These are phyloP conservation scores for Dynastes tityus DNA, from an alignment of 2,888 invertebrate species.

Conservation along the genomic window DNA sequence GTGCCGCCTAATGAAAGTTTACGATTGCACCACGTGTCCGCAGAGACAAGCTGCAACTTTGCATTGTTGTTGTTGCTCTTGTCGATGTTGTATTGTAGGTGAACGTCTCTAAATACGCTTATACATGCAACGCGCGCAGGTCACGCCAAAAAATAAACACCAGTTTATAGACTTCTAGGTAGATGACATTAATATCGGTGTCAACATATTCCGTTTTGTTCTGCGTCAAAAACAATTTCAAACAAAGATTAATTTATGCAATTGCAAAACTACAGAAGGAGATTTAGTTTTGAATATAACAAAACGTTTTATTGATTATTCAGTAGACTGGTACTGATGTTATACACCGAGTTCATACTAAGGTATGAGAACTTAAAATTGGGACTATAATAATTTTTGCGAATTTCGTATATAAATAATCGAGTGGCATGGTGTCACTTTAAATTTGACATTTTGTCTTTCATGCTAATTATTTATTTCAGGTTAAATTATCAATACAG, in stretches of 20 bases:
- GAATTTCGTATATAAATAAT: too few relatives aligned
- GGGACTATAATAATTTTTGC: too few relatives aligned
- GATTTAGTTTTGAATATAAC: too few relatives aligned
- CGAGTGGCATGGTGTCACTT: too few relatives aligned
- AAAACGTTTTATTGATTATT: too few relatives aligned
- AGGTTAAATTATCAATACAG: too few relatives aligned
- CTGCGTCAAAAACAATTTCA: slow-evolving; percentile 19
- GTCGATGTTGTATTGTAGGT: slow-evolving; percentile 31
- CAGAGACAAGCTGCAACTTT: slow-evolving; percentile 43
- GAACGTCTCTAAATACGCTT: slow-evolving; percentile 24
- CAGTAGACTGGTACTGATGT: too few relatives aligned
- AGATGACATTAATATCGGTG: slow-evolving; percentile 33
- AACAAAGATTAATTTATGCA: not conserved
- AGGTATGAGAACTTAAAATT: too few relatives aligned
- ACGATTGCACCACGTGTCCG: slow-evolving; percentile 66
- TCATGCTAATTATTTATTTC: too few relatives aligned
- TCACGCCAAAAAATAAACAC: slow-evolving; percentile 7
- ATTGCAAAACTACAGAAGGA: not conserved
- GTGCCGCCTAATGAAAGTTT: slow-evolving; percentile 70
- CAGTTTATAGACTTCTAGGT: slow-evolving; percentile 11
- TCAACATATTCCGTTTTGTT: slow-evolving; percentile 26
- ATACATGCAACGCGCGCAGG: slow-evolving; percentile 1
- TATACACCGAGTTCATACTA: too few relatives aligned
- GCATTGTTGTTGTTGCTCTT: slow-evolving; percentile 37
- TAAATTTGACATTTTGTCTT: too few relatives aligned